Conservation (phyloP, 2,888 invertebrate species). For the Orchestes rusci region DNA sequence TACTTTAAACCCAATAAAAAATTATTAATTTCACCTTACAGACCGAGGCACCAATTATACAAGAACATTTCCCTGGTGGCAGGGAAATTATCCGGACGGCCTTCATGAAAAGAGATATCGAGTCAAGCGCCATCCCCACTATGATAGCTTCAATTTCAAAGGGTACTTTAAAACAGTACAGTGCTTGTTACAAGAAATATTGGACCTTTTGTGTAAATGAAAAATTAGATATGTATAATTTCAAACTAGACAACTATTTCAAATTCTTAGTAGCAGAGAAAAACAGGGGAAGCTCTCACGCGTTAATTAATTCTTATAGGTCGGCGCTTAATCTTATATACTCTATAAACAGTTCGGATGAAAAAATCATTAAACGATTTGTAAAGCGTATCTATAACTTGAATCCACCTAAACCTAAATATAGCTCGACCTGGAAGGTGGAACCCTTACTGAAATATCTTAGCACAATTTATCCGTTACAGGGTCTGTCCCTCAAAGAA, state of each 20-base stretch:
- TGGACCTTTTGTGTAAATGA: not conserved
- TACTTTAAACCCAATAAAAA: not conserved
- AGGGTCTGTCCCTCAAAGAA: not conserved
- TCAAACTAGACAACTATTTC: conserved; percentile 7
- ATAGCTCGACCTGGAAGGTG: conserved; percentile 11
- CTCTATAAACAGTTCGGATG: conserved; percentile 1
- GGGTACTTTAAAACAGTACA: conserved; percentile 1
- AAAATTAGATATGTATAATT: not conserved
- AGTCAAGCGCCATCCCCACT: not conserved
- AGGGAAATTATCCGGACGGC: conserved; percentile 8
- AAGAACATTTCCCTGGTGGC: no score
- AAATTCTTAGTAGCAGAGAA: conserved; percentile 8
- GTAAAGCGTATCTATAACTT: conserved; percentile 11
- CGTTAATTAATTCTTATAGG: conserved; percentile 7
- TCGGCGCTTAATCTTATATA: conserved; percentile 11
- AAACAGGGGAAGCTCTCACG: conserved; percentile 11
- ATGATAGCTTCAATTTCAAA: not conserved
- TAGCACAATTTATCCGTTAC: not conserved
- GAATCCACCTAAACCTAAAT: conserved; percentile 12
- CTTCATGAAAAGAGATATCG: not conserved
- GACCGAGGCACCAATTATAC: conserved; percentile 4
- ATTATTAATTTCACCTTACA: conserved; percentile 5
- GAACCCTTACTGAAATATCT: conserved; percentile 1
- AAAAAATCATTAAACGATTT: conserved; percentile 8
- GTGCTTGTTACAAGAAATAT: not conserved